phyloP scores from a whole-genome alignment of 2,888 invertebrate genomes.

The Aphodius sticticus region DNA sequence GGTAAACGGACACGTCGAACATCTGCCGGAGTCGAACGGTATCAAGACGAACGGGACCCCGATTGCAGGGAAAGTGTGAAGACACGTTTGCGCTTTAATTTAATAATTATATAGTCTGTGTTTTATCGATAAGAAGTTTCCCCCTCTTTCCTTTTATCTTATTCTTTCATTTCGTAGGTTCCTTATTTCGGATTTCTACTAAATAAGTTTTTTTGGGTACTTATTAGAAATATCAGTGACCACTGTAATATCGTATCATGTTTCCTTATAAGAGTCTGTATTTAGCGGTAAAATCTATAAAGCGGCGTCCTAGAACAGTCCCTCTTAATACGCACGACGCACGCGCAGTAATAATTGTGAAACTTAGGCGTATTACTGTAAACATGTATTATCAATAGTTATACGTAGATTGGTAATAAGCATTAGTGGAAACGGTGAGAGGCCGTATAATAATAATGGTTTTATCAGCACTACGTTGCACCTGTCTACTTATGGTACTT shows the following conservation, averaged over 20 bases:
- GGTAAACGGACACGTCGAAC: conserved; percentile 19
- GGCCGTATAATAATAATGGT: not conserved
- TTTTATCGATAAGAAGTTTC: not conserved
- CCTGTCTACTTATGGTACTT: not conserved
- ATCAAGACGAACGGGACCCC: conserved; percentile 31
- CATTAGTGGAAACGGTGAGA: not conserved
- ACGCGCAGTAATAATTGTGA: not conserved
- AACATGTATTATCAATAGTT: not conserved
- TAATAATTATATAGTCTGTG: not conserved
- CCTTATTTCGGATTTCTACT: not conserved
- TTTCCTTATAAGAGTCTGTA: not conserved
- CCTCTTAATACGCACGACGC: too few species aligned
- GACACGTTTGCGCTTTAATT: conserved; percentile 15
- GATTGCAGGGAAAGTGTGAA: conserved; percentile 17
- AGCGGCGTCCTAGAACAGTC: too few species aligned
- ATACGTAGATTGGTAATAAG: not conserved
- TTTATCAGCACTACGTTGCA: not conserved
- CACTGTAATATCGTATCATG: not conserved
- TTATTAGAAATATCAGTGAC: not conserved
- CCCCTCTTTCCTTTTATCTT: not conserved
- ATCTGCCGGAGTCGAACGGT: conserved; percentile 24
- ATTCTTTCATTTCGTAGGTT: not conserved
- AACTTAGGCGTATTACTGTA: conserved; percentile 4
- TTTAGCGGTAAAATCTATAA: not conserved
- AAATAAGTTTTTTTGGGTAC: not conserved